Evolutionary conservation across 2,113 vertebrate species (phyloP), one percentile per base, ranked within the genome.

Genomic region (Cephalopholis sonnerati): DNA sequence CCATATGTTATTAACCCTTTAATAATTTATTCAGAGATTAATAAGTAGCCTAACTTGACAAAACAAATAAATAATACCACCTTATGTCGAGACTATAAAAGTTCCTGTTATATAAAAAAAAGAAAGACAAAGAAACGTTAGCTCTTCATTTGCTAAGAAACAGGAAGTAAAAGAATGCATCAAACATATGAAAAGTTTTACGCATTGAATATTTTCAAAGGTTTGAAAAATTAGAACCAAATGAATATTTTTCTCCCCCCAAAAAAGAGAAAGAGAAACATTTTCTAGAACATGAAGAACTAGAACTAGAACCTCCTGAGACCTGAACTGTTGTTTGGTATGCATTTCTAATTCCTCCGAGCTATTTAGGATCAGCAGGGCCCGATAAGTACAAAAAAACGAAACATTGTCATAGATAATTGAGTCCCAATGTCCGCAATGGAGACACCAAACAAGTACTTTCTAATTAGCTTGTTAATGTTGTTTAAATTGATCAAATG

Each of bases 91-190:
- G 51, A 66, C 8, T 57, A 41, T 27, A 61, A 51, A 68, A 18
- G 24, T 39, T 58, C 4, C 11, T 27, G 24, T 59, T 54, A 63
- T 22, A 63, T 36, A 36, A 44, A 41, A 44, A 55, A 68, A 50
- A 77, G 12, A 57, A 81, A n/a, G 2, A 79, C 32, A 44, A 57
- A 48, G 25, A 69, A 39, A 71, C n/a, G 41, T 75, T 17, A 50
- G 39, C 29, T 12, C 10, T 46, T 46, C 4, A 67, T 18, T 32
- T 5, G 24, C 70, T 48, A 29, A 59, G 6, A 32, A 29, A 27
- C 7, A 59, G 0, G 51, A 25, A 25, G 41, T 18, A 41, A 2
- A 29, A 12, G 15, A 62, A 70, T 3, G 17, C 46, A n/a, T 51
- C 57, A 62, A 16, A 25, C 36, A 13, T 44, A 22, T 27, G 36